phyloP scores from a whole-genome alignment of 2,888 invertebrate genomes.

The Ophonus ardosiacus region DNA sequence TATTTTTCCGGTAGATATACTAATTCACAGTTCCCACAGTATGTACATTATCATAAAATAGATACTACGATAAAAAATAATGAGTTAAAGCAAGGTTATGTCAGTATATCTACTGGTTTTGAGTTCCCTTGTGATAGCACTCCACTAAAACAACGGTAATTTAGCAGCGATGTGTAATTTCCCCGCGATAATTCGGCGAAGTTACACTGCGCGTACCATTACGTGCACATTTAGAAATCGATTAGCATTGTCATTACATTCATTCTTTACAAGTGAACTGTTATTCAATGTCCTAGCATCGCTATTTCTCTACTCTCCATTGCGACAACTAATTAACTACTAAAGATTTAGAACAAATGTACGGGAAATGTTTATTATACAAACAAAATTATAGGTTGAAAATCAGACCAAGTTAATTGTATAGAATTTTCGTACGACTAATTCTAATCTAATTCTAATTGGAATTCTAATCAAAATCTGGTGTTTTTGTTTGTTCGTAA shows the following conservation, averaged over 20 bases:
- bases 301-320: background rate
- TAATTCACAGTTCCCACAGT: background rate
- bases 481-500: background rate
- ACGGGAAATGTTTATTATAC: background rate
- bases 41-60: background rate
- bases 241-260: conserved; percentile 33
- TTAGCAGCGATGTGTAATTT: conserved; percentile 6
- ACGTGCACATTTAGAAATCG: conserved; percentile 42
- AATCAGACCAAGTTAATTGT: background rate
- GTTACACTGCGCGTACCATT: conserved; percentile 22
- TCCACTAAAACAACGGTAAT: conserved; percentile 11
- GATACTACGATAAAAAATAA: conserved; percentile 9
- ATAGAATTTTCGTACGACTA: background rate
- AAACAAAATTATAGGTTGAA: background rate
- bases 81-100: background rate
- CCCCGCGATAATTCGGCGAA: conserved; percentile 22
- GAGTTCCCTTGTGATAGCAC: conserved; percentile 7
- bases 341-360: background rate
- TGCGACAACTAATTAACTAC: background rate
- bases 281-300: background rate
- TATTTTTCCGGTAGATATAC: background rate
- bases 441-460: background rate
- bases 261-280: background rate
- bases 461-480: background rate
- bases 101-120: background rate